Evolutionary conservation across 1,140 invertebrate genomes (phyloP).

Genomic region (Zaprionus vittiger): DNA sequence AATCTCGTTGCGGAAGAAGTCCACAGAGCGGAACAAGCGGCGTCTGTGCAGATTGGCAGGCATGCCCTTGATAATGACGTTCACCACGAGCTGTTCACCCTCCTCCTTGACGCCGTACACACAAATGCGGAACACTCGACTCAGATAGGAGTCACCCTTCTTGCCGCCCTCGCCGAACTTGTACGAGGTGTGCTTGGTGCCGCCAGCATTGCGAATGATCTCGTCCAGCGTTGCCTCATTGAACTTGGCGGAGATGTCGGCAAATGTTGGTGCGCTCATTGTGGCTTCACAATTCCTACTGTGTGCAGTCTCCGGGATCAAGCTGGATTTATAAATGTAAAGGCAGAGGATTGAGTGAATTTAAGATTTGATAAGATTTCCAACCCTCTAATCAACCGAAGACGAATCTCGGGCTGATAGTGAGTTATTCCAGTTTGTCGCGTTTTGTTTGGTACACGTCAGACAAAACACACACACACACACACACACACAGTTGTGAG

Average conservation of each 20-base stretch:
- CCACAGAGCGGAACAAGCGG: constrained; percentile 87
- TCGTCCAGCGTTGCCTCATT: constrained; percentile 84
- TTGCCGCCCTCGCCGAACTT: constrained; percentile 85
- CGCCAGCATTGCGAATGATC: constrained; percentile 82
- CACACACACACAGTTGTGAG: not conserved
- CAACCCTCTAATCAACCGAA: constrained; percentile 11
- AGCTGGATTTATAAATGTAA: constrained; percentile 18
- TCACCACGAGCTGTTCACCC: constrained; percentile 60
- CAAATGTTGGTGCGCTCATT: constrained; percentile 58
- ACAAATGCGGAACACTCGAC: constrained; percentile 86
- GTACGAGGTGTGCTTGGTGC: constrained; percentile 84
- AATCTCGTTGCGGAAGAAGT: constrained; percentile 89
- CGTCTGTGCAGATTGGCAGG: constrained; percentile 87
- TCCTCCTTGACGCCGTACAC: constrained; percentile 85
- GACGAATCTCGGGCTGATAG: not conserved
- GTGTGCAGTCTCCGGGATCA: not conserved
- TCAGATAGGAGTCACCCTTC: constrained; percentile 89
- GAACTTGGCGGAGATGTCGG: constrained; percentile 84
- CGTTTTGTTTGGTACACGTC: constrained; percentile 56
- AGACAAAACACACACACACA: constrained; percentile 13
- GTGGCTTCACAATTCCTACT: constrained; percentile 15
- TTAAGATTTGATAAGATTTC: constrained; percentile 28
- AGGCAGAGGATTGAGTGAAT: not conserved
- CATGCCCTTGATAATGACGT: constrained; percentile 87
- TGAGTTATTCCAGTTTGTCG: constrained; percentile 8